Percentiles rank a stretch among this genome's conserved stretches.
phyloP scores from a whole-genome alignment of 2,113 vertebrate genomes.

The Carassius auratus region DNA sequence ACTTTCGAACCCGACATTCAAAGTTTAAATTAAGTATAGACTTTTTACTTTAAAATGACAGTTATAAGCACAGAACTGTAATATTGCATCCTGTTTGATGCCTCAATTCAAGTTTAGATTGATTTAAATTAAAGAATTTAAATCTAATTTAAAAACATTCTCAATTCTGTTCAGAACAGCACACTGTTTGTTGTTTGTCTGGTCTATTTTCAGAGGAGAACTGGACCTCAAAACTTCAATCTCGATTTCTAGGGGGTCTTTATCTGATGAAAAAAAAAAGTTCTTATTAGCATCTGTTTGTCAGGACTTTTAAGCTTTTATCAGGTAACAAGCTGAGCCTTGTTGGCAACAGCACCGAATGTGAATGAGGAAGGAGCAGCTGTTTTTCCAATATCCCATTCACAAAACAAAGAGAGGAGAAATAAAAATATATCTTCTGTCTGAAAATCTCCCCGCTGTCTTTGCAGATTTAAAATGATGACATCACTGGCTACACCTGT shows the following conservation, averaged over 20 bases:
- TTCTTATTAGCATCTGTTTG: neutral
- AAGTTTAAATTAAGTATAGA: no score
- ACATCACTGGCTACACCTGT: neutral
- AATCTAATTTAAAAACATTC: neutral
- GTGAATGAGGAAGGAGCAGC: neutral
- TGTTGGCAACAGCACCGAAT: neutral
- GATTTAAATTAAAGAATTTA: neutral
- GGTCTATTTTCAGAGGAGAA: neutral
- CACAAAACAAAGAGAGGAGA: constrained; percentile 13
- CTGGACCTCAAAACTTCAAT: neutral
- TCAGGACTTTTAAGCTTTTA: neutral
- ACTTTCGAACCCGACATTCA: no score
- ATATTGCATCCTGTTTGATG: neutral
- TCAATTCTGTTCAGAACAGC: neutral
- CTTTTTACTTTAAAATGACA: no score
- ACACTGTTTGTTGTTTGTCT: neutral
- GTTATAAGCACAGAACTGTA: no score
- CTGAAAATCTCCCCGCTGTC: constrained; percentile 8
- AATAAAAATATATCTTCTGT: neutral
- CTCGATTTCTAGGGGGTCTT: neutral
- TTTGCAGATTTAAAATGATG: constrained; percentile 8
- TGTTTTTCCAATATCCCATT: neutral
- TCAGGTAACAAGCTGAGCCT: neutral
- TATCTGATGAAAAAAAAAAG: neutral
- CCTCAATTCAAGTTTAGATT: neutral